These are phyloP conservation scores for Anseranas semipalmata DNA, from an alignment of 2,113 vertebrate species.

Conservation along the genomic window DNA sequence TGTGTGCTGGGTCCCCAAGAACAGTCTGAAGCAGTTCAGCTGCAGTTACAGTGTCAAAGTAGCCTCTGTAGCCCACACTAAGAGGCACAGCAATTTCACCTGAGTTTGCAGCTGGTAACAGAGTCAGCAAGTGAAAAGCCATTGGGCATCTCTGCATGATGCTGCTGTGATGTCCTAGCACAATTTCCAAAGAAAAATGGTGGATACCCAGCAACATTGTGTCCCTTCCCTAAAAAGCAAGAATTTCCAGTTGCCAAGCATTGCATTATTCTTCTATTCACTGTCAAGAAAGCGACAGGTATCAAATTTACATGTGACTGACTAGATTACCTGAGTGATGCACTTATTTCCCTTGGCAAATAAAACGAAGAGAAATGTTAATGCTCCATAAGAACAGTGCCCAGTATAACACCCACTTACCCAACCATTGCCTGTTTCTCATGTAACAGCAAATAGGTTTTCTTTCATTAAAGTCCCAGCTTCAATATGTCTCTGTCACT, in stretches of 20 bases:
- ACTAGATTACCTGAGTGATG: background rate
- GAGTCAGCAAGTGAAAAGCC: background rate
- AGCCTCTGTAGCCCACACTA: background rate
- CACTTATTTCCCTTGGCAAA: background rate
- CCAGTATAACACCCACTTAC: background rate
- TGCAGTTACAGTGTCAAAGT: background rate
- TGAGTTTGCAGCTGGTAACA: background rate
- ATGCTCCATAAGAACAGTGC: background rate
- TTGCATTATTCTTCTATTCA: background rate
- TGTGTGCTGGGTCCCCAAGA: background rate
- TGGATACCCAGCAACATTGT: background rate
- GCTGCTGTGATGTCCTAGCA: background rate
- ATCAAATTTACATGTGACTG: background rate
- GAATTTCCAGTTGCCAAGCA: background rate
- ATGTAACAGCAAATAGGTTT: background rate
- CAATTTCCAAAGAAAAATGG: background rate
- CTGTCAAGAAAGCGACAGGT: background rate
- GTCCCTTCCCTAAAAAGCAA: background rate
- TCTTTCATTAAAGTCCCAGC: background rate
- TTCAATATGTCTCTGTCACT: background rate
- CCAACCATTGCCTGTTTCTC: background rate
- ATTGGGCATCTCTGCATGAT: accelerated
- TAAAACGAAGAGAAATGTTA: background rate
- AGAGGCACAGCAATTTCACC: background rate
- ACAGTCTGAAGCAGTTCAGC: background rate